These are phyloP conservation scores for Numida meleagris DNA, from an alignment of 2,113 vertebrate genomes.

Conservation along the genomic window DNA sequence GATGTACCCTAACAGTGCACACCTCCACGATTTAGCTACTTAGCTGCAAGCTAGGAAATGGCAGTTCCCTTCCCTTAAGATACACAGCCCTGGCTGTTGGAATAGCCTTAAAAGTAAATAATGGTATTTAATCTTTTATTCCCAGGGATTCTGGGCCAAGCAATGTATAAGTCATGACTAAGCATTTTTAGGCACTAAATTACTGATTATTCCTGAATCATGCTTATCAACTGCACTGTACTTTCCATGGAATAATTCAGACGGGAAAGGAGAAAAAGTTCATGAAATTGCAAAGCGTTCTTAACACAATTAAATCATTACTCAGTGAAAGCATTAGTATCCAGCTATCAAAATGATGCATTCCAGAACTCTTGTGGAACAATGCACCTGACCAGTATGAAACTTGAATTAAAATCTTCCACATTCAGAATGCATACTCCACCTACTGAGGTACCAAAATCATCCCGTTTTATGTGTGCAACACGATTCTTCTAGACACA, in stretches of 20 bases:
- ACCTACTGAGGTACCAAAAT: not conserved
- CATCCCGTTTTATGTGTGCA: not conserved
- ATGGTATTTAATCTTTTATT: not conserved
- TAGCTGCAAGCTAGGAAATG: not conserved
- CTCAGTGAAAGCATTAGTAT: not conserved
- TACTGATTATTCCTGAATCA: slow-evolving; percentile 34
- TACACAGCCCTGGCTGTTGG: not conserved
- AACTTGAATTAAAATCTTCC: not conserved
- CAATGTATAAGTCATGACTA: slow-evolving; percentile 43
- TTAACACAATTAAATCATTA: not conserved
- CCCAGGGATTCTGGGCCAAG: slow-evolving; percentile 12
- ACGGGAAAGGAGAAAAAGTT: not conserved
- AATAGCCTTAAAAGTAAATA: not conserved
- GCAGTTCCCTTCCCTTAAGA: not conserved
- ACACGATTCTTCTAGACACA: not conserved
- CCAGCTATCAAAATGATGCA: not conserved
- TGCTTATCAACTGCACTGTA: not conserved
- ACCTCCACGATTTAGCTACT: not conserved
- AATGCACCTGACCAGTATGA: not conserved
- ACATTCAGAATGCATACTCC: not conserved
- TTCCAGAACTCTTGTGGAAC: not conserved
- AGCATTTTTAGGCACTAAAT: slow-evolving; percentile 37
- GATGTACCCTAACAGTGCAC: not conserved
- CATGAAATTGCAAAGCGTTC: not conserved
- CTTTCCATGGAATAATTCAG: not conserved